Percentiles rank a stretch among this genome's conserved stretches.
Conservation (phyloP, 2,113 vertebrate species). For the Neogobius melanostomus region DNA sequence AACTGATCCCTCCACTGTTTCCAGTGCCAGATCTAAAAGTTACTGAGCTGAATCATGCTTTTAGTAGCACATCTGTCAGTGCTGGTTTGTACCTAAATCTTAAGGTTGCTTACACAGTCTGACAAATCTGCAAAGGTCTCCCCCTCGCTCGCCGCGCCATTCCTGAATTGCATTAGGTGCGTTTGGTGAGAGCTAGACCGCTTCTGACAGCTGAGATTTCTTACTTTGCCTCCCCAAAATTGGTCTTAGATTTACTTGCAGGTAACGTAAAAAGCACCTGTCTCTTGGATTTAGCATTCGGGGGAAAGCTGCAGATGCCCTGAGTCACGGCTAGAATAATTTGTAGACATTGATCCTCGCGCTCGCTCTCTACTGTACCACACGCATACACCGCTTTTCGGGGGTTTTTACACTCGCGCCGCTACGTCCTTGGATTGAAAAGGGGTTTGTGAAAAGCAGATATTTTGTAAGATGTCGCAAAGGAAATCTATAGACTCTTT, state of each 20-base stretch:
- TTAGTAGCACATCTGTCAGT: constrained; percentile 8
- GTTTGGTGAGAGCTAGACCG: constrained; percentile 4
- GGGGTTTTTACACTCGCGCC: neutral
- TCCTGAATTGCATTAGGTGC: constrained; percentile 1
- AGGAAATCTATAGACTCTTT: neutral
- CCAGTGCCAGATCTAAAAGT: constrained; percentile 44
- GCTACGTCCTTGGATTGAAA: neutral
- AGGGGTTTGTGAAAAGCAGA: neutral
- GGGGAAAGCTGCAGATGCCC: constrained; percentile 20
- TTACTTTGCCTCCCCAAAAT: constrained; percentile 18
- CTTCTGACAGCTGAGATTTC: constrained; percentile 24
- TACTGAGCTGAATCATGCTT: constrained; percentile 23
- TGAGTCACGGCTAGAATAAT: constrained; percentile 42
- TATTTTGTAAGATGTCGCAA: neutral
- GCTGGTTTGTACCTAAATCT: constrained; percentile 1
- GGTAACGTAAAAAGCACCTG: constrained; percentile 8
- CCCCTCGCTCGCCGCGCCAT: neutral
- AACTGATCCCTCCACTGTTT: neutral
- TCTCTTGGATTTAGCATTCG: constrained; percentile 17
- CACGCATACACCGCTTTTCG: constrained; percentile 3
- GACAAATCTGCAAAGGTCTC: constrained; percentile 7
- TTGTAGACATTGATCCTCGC: constrained; percentile 41
- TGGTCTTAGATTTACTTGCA: constrained; percentile 24
- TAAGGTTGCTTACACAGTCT: neutral
- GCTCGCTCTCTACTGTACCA: constrained; percentile 4